These are phyloP conservation scores for Marronus borbonicus DNA, from an alignment of 2,888 invertebrate genomes.

Conservation along the genomic window DNA sequence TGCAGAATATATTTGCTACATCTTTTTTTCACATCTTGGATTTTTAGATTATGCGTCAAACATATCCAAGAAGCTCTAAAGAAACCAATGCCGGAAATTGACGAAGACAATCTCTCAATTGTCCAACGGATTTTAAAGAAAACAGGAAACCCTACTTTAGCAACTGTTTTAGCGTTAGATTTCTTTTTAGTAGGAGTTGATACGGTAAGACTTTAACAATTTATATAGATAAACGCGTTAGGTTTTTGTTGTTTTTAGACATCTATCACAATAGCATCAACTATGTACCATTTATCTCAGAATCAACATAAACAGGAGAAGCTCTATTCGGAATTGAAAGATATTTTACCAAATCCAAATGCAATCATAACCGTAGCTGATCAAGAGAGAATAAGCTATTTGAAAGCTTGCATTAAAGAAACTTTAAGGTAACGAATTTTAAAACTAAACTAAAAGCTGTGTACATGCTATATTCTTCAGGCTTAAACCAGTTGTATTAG, in stretches of 20 bases:
- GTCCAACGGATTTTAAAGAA: slow-evolving; percentile 74
- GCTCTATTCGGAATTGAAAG: slow-evolving; percentile 77
- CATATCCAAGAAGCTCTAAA: slow-evolving; percentile 74
- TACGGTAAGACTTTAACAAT: slow-evolving; percentile 72
- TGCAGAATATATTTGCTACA: too few species aligned
- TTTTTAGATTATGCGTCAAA: slow-evolving; percentile 73
- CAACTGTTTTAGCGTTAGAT: slow-evolving; percentile 83
- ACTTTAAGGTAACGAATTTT: slow-evolving; percentile 75
- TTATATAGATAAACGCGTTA: not conserved
- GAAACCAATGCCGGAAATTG: slow-evolving; percentile 68
- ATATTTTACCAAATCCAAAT: slow-evolving; percentile 73
- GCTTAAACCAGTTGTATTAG: slow-evolving; percentile 87
- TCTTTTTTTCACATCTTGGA: not conserved
- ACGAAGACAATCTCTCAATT: slow-evolving; percentile 72
- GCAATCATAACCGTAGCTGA: slow-evolving; percentile 74
- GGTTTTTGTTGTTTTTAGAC: slow-evolving; percentile 70
- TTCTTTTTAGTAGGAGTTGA: slow-evolving; percentile 86
- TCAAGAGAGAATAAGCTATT: slow-evolving; percentile 79
- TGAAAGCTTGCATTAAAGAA: slow-evolving; percentile 85
- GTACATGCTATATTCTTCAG: slow-evolving; percentile 68
- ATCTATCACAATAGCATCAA: slow-evolving; percentile 82
- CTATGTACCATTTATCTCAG: slow-evolving; percentile 82
- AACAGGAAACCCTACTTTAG: slow-evolving; percentile 75
- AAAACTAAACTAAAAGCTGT: not conserved
- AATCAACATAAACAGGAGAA: slow-evolving; percentile 79